Evolutionary conservation across 2,797 vertebrate species (phyloP).

Genomic region (Catostomus latipinnis): DNA sequence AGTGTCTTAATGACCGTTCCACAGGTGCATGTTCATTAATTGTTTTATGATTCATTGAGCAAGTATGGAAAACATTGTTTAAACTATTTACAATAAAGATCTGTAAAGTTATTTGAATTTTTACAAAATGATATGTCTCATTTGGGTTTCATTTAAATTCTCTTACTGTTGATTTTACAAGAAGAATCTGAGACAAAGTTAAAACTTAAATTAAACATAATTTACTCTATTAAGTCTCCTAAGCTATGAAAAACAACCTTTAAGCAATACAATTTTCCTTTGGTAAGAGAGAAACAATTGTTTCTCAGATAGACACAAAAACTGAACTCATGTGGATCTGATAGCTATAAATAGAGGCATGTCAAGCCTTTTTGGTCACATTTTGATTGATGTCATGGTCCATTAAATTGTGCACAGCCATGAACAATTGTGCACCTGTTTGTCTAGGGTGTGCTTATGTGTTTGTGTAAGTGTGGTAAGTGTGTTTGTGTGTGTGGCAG

Average conservation of each 20-base stretch:
- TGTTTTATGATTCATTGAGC: no score
- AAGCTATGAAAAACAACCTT: background rate
- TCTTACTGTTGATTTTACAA: no score
- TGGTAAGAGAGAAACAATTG: background rate
- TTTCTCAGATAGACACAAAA: conserved; percentile 9
- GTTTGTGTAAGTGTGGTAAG: conserved; percentile 24
- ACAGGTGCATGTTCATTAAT: no score
- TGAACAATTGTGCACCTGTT: conserved; percentile 32
- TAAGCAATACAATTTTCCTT: background rate
- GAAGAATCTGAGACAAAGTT: background rate
- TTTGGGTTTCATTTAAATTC: no score
- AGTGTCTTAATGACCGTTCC: no score
- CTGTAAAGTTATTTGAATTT: no score
- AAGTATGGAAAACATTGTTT: no score
- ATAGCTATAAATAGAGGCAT: background rate
- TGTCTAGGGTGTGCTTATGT: conserved; percentile 18
- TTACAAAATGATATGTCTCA: no score
- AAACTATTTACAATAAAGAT: no score
- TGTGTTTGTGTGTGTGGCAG: conserved; percentile 37
- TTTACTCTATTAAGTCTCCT: background rate
- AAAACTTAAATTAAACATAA: background rate
- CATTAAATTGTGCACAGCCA: conserved; percentile 12
- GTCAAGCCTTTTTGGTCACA: conserved; percentile 3
- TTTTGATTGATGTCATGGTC: conserved; percentile 40
- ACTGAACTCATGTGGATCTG: background rate